Conservation (phyloP, 2,797 vertebrate species). For the Simalia tracyae region DNA sequence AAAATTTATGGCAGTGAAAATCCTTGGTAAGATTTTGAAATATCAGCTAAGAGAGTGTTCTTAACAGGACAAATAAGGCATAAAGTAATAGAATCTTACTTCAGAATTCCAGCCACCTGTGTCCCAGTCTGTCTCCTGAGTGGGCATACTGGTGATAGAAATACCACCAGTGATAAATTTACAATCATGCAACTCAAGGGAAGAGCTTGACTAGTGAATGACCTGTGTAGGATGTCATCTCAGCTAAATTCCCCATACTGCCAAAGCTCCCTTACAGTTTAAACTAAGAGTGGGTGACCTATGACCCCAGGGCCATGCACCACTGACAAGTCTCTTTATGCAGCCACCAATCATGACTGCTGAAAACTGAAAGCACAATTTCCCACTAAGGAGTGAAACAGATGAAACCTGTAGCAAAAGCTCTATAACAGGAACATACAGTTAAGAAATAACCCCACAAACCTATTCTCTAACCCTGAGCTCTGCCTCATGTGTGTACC, state of each 20-base stretch:
- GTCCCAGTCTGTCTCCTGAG: neutral
- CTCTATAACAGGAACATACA: neutral
- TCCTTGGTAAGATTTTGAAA: neutral
- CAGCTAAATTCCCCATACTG: neutral
- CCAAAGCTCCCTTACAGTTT: neutral
- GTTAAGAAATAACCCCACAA: neutral
- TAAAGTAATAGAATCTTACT: neutral
- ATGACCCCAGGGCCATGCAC: neutral
- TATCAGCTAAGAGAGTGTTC: neutral
- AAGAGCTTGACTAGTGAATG: neutral
- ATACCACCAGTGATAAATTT: neutral
- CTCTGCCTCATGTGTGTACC: neutral
- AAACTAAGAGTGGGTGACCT: neutral
- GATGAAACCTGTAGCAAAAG: neutral
- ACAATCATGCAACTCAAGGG: neutral
- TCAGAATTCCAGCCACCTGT: neutral
- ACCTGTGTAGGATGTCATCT: neutral
- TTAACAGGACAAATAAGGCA: neutral
- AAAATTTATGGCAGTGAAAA: neutral
- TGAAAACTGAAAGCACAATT: neutral
- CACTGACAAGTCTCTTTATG: neutral
- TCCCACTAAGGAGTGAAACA: neutral
- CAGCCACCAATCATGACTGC: neutral
- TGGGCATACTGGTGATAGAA: neutral
- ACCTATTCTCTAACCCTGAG: neutral